Conservation (phyloP, 2,888 invertebrate species). For the Bursaphelenchus okinawaensis region DNA sequence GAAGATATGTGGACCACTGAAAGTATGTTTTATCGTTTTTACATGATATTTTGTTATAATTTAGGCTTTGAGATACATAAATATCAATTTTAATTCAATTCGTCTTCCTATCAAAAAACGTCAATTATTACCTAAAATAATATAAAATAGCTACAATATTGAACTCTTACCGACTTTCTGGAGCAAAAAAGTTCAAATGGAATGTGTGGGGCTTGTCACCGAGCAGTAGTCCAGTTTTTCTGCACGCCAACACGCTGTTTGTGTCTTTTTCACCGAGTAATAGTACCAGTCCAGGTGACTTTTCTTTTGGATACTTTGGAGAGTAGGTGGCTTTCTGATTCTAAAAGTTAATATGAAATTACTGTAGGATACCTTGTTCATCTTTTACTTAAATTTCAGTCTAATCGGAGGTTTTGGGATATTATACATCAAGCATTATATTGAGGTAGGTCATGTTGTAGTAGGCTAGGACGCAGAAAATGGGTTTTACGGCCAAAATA, state of each 20-base stretch:
- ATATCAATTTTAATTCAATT: not conserved
- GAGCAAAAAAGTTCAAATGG: constrained; percentile 21
- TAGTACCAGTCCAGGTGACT: constrained; percentile 91
- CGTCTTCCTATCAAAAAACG: not conserved
- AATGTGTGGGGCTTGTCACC: constrained; percentile 13
- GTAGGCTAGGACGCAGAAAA: too few relatives aligned
- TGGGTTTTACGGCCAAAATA: too few relatives aligned
- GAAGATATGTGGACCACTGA: constrained; percentile 36
- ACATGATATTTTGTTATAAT: not conserved
- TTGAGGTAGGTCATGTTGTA: too few relatives aligned
- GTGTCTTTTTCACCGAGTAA: constrained; percentile 72
- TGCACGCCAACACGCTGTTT: constrained; percentile 68
- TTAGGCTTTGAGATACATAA: too few relatives aligned
- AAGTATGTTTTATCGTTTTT: constrained; percentile 6
- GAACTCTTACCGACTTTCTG: constrained; percentile 22
- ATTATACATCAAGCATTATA: not conserved
- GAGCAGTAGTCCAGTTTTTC: constrained; percentile 20
- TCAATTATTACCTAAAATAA: not conserved
- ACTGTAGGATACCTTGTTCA: too few relatives aligned
- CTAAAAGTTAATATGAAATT: too few relatives aligned
- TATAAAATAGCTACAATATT: not conserved
- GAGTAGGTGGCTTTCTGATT: constrained; percentile 65
- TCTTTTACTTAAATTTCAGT: too few relatives aligned
- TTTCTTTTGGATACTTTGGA: constrained; percentile 81
- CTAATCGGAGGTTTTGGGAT: too few relatives aligned